phyloP scores from a whole-genome alignment of 2,797 vertebrate species.

The Hoplostethus atlanticus region DNA sequence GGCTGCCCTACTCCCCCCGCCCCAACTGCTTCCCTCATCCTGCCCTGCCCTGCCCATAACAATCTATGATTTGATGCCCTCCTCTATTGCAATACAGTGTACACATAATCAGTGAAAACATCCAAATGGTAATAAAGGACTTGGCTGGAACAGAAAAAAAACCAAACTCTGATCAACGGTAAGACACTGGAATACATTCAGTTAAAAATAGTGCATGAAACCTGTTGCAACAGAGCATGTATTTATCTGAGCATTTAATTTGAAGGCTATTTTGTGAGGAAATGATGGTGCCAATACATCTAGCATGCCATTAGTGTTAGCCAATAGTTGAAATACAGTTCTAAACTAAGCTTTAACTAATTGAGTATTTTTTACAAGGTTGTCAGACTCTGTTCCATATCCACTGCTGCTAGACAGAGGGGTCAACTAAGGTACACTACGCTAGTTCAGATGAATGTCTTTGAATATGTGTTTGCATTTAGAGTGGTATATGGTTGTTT shows the following conservation, averaged over 20 bases:
- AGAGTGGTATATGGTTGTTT: no score
- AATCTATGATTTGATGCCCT: conserved; percentile 19
- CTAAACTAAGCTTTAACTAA: no score
- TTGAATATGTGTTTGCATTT: no score
- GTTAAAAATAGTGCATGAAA: not conserved
- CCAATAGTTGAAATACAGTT: no score
- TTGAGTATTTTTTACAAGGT: no score
- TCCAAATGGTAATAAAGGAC: no score
- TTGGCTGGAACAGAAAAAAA: conserved; percentile 7
- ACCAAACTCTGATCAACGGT: conserved; percentile 27
- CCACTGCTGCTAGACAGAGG: no score
- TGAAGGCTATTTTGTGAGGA: not conserved
- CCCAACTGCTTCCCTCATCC: conserved; percentile 16
- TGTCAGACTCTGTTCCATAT: no score
- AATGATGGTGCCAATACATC: no score
- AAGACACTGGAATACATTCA: conserved; percentile 14
- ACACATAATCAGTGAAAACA: not conserved
- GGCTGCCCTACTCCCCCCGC: not conserved
- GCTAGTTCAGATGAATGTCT: no score
- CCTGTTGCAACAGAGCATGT: not conserved
- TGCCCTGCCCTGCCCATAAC: conserved; percentile 44
- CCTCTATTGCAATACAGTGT: conserved; percentile 8
- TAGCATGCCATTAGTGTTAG: no score
- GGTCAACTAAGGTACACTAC: no score
- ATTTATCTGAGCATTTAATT: not conserved